Evolutionary conservation across 2,888 invertebrate species (phyloP), one percentile per base, ranked within the genome.

Genomic region (Tineola bisselliella): DNA sequence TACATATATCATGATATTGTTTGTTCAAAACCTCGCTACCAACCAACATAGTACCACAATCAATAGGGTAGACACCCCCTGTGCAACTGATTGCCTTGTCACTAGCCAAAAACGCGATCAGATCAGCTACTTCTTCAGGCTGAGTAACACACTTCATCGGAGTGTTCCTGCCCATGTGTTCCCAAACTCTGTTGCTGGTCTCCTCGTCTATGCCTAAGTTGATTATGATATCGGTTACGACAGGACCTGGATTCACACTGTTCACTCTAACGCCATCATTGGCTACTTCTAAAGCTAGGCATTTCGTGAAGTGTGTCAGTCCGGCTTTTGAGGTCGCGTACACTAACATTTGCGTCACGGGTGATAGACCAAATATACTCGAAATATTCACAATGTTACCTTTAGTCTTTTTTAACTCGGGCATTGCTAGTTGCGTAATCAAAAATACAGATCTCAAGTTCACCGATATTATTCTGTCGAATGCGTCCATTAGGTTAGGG

Each of bases 311-410:
- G 11, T 54, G 31, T 15, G 52, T 60, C 57, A 62, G 11, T 5
- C 43, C 62, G 13, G 62, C 62, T 60, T 62, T 62, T 8, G 62
- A 43, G 8, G 59, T 18, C 19, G 54, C 38, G 30, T 62, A 62
- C 8, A 56, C 1, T 8, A 30, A 30, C 10, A 8, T 6, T 11
- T 48, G 17, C 15, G 44, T 11, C 5, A 60, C 18, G 8, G 44
- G 33, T 19, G 19, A 19, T 8, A 19, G 2, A 72, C 96, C 25
- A 33, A 30, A 30, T 13, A 57, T 30, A 30, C 57, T 57, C 12
- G 62, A 62, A 11, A 62, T 44, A n/a, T 62, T 61, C 1, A 62
- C 59, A n/a, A 62, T 33, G 33, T 62, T 62, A 0, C 67, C 67
- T 61, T 65, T 66, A 5, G 62, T 64, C 44, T 64, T 54, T 8